Conservation (phyloP, 2,888 invertebrate species). For the Tenthredo notha region DNA sequence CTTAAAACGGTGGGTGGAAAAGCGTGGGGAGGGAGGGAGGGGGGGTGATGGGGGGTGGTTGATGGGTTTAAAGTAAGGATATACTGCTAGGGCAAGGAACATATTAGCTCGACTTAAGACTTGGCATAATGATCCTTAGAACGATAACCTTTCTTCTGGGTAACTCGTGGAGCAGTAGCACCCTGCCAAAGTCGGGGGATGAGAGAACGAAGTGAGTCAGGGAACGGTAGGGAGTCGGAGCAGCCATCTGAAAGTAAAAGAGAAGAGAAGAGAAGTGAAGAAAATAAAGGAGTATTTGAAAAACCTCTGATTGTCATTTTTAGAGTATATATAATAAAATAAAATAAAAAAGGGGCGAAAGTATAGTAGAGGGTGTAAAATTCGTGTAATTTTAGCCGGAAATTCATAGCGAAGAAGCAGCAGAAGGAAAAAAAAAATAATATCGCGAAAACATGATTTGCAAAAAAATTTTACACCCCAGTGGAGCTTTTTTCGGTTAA, state of each 20-base stretch:
- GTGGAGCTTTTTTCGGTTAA: neutral
- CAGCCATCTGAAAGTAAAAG: constrained; percentile 74
- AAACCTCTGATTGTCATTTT: constrained; percentile 6
- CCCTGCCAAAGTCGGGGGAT: neutral
- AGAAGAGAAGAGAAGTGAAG: neutral
- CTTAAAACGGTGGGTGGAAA: constrained; percentile 62
- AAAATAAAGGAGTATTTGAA: neutral
- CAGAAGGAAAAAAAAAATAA: too few relatives aligned
- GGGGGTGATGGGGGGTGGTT: too few relatives aligned
- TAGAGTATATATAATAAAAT: neutral
- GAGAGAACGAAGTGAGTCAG: neutral
- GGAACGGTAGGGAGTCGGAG: constrained; percentile 44
- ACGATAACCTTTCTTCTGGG: constrained; percentile 44
- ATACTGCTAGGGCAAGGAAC: constrained; percentile 65
- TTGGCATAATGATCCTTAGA: constrained; percentile 75
- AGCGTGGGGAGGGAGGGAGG: too few relatives aligned
- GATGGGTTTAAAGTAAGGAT: constrained; percentile 57
- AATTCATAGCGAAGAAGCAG: too few relatives aligned
- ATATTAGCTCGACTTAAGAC: constrained; percentile 78
- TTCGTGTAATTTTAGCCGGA: neutral
- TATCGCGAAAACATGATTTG: neutral
- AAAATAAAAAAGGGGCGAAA: neutral
- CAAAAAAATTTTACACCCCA: neutral
- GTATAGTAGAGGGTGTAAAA: neutral
- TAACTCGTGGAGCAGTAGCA: neutral